phyloP scores from a whole-genome alignment of 2,888 invertebrate species.

The Miltochrista miniata region DNA sequence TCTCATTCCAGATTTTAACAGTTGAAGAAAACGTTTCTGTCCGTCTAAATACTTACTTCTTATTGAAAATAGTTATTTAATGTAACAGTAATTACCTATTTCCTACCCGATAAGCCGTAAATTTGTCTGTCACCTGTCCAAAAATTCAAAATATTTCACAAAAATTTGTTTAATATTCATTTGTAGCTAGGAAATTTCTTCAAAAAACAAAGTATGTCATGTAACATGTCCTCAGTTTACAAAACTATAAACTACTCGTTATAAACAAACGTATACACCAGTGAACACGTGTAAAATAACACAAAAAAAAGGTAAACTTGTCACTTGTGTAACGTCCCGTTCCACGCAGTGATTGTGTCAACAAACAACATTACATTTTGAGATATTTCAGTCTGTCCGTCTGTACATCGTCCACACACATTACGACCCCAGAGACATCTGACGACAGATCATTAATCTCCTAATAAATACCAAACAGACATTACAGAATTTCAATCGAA shows the following conservation, averaged over 20 bases:
- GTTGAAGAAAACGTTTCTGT: no score
- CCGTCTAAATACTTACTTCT: no score
- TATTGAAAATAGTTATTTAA: no score
- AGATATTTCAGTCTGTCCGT: slow-evolving; percentile 68
- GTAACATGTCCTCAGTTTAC: slow-evolving; percentile 25
- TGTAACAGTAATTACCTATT: no score
- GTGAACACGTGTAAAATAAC: slow-evolving; percentile 48
- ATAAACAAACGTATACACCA: slow-evolving; percentile 38
- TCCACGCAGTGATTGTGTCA: slow-evolving; percentile 56
- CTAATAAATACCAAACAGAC: slow-evolving; percentile 72
- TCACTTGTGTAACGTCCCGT: slow-evolving; percentile 62
- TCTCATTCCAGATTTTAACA: no score
- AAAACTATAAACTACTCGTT: slow-evolving; percentile 25
- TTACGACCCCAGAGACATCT: slow-evolving; percentile 74
- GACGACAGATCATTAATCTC: slow-evolving; percentile 79
- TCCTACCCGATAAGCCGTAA: no score
- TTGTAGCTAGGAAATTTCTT: not conserved
- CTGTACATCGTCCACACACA: slow-evolving; percentile 46
- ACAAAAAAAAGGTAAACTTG: slow-evolving; percentile 46
- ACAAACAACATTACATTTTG: slow-evolving; percentile 60
- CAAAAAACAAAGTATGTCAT: slow-evolving; percentile 12
- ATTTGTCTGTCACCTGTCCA: no score
- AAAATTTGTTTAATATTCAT: no score
- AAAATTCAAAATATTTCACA: no score
- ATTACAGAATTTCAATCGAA: slow-evolving; percentile 38